Percentiles rank a stretch among this genome's conserved stretches.
phyloP scores from a whole-genome alignment of 2,113 vertebrate genomes.

The Epinephelus cyanopodus region DNA sequence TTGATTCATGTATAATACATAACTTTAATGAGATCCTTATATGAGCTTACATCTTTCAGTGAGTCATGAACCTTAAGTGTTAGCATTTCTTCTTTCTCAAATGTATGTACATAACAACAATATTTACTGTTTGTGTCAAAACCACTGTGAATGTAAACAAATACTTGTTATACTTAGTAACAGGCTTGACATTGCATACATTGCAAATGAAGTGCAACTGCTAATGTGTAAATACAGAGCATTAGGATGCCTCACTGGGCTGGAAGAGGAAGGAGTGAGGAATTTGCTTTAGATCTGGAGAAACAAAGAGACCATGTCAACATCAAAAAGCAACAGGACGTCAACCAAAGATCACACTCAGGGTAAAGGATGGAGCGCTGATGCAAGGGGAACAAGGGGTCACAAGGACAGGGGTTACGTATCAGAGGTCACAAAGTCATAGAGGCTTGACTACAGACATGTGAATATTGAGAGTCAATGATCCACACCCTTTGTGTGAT shows the following conservation, averaged over 20 bases:
- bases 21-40: no score
- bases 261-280: background rate
- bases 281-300: background rate
- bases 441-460: background rate
- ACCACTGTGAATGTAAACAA: no score
- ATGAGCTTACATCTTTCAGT: no score
- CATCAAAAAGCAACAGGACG: background rate
- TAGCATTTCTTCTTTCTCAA: no score
- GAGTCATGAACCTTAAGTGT: no score
- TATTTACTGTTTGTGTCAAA: no score
- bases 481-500: background rate
- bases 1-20: background rate
- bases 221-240: no score
- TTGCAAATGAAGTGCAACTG: no score
- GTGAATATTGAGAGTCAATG: background rate
- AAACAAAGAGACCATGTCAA: background rate
- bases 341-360: constrained; percentile 2
- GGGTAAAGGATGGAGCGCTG: background rate
- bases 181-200: no score
- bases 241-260: no score
- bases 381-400: background rate
- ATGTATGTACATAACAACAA: no score
- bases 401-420: background rate
- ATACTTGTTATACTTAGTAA: no score
- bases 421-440: background rate